phyloP scores from a whole-genome alignment of 2,888 invertebrate species.

The Dicyrtoma fusca region DNA sequence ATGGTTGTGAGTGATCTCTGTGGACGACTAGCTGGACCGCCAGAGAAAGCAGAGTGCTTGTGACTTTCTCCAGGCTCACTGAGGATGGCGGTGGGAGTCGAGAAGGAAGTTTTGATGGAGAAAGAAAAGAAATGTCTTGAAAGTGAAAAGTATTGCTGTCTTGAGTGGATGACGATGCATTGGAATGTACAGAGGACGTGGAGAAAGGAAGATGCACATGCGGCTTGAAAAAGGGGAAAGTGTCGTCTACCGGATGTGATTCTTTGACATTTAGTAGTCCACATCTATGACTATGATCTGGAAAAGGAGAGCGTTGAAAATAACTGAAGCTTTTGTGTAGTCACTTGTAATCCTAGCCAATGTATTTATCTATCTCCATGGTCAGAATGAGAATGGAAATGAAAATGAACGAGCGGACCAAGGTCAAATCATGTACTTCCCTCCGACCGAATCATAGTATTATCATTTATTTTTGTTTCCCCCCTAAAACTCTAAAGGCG shows the following conservation, averaged over 20 bases:
- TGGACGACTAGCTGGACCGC: no score
- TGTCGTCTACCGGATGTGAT: constrained; percentile 20
- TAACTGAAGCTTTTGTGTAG: no score
- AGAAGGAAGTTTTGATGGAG: constrained; percentile 1
- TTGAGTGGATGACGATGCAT: not conserved
- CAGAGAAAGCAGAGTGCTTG: not conserved
- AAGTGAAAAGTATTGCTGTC: not conserved
- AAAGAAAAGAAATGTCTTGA: not conserved
- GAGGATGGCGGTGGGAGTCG: constrained; percentile 5
- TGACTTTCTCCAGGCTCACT: not conserved
- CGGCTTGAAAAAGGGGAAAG: constrained; percentile 8
- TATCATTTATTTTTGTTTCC: no score
- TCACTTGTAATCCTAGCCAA: no score
- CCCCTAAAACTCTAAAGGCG: no score
- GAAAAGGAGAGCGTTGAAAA: no score
- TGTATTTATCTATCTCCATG: no score
- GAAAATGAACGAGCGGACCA: no score
- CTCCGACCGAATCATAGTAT: no score
- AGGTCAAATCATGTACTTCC: no score
- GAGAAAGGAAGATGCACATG: constrained; percentile 13
- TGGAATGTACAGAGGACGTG: not conserved
- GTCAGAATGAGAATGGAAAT: no score
- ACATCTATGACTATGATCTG: not conserved
- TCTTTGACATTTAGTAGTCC: constrained; percentile 22
- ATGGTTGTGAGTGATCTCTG: no score